Evolutionary conservation across 1,140 invertebrate genomes (phyloP), one percentile per base, ranked within the genome.

Genomic region (Panagrolaimus sp.): DNA sequence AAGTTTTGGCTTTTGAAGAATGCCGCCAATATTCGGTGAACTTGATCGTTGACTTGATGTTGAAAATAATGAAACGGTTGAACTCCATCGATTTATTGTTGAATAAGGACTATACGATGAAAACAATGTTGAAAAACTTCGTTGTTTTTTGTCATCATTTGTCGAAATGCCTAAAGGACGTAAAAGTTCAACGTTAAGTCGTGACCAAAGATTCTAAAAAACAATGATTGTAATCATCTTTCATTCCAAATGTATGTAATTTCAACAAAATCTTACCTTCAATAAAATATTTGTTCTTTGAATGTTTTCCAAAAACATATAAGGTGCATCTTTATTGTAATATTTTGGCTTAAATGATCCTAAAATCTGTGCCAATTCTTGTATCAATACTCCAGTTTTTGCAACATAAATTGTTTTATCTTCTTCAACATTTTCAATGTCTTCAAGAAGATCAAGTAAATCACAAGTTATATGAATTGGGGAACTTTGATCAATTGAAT

Each of bases 31-130:
- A 38, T 38, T 38, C 7, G 32, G 2, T 21, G 10, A 26, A 12
- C 21, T 26, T 1, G 52, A 58, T 58, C 28, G 52, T 8, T 58
- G 52, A 58, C 52, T 58, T 21, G 52, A 58, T 58, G 52, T 26
- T 21, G 52, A 58, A 58, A 58, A 58, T 26, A 58, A 28, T 58
- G 52, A 58, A 12, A 28, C 52, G 10, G 52, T 58, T 58, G 52
- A 58, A 28, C 52, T 58, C 52, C 52, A 58, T 58, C 52, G 21
- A 58, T 58, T 21, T n/a, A 58, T 58, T 58, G 52, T 58, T 58
- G 52, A 58, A 21, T 26, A 26, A 21, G 52, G 52, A 28, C 52
- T 58, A 10, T 58, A 28, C 17, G 52, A 58, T n/a, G 52, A 58
- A 21, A 28, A 58, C 17, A 21, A 21, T 21, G 28, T 58, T 28